A percentile compares a stretch with the other conserved stretches of the same genome.
These are phyloP conservation scores for Holothuria glaberrima DNA, from an alignment of 35 echinoderm and acorn worm species.

Conservation along the genomic window DNA sequence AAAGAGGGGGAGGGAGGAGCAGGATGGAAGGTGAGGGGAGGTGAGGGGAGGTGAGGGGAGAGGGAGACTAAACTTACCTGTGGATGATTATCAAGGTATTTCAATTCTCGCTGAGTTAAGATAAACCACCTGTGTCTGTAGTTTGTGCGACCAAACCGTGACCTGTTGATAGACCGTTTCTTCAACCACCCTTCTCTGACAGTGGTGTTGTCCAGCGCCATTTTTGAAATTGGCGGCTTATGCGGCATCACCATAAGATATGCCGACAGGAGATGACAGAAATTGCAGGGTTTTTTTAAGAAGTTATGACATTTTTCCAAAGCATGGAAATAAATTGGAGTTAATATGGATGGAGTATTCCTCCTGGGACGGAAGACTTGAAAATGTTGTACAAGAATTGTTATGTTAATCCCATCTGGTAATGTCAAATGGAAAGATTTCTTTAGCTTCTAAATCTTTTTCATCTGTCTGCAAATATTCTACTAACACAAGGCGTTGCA, in stretches of 20 bases:
- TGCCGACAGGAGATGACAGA: background rate
- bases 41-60: too few species aligned
- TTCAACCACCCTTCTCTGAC: constrained; percentile 32
- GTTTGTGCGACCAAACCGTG: constrained; percentile 24
- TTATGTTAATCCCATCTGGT: too few species aligned
- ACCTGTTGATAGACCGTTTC: constrained; percentile 45
- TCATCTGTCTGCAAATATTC: too few species aligned
- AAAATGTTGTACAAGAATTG: too few species aligned
- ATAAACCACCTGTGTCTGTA: constrained; percentile 35
- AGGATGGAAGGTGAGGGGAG: too few species aligned
- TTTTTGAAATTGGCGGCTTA: constrained; percentile 24
- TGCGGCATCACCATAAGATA: constrained; percentile 23
- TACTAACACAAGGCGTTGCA: too few species aligned
- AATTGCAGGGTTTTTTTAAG: background rate
- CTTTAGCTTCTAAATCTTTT: too few species aligned
- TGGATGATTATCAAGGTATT: constrained; percentile 32
- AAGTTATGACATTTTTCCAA: background rate
- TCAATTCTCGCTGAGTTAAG: constrained; percentile 16
- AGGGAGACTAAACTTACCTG: too few species aligned
- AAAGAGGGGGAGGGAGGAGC: too few species aligned
- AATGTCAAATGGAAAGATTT: too few species aligned
- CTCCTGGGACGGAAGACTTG: too few species aligned
- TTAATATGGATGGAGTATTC: too few species aligned
- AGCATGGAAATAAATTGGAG: background rate
- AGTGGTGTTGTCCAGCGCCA: constrained; percentile 5